These are phyloP conservation scores for Drosophila mauritiana DNA, from an alignment of 1,140 invertebrate genomes.

Conservation along the genomic window DNA sequence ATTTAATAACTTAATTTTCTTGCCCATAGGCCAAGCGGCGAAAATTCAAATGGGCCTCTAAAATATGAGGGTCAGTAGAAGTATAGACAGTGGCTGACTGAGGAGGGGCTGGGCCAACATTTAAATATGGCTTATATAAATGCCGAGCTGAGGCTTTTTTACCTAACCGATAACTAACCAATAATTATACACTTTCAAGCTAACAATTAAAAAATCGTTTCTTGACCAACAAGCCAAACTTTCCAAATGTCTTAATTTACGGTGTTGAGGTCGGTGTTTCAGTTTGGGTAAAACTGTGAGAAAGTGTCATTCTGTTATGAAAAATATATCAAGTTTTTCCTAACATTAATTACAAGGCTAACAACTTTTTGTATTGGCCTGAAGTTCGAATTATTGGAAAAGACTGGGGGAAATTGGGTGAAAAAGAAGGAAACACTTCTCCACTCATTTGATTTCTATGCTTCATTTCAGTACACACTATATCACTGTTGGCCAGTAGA, in stretches of 20 bases:
- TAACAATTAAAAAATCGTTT: slow-evolving; percentile 80
- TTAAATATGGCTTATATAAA: slow-evolving; percentile 78
- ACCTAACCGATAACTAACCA: slow-evolving; percentile 75
- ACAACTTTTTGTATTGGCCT: slow-evolving; percentile 14
- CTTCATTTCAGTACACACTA: too few species aligned
- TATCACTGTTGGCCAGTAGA: background rate
- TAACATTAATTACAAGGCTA: slow-evolving; percentile 41
- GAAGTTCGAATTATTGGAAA: background rate
- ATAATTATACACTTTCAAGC: slow-evolving; percentile 70
- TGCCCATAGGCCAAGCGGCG: slow-evolving; percentile 60
- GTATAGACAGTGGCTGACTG: slow-evolving; percentile 2
- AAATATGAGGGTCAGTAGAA: slow-evolving; percentile 26
- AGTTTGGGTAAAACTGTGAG: slow-evolving; percentile 50
- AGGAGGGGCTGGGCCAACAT: slow-evolving; percentile 19
- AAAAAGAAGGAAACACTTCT: too few species aligned
- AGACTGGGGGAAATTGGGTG: too few species aligned
- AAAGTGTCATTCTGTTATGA: slow-evolving; percentile 76
- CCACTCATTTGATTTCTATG: background rate
- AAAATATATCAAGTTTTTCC: slow-evolving; percentile 37
- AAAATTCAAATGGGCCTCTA: slow-evolving; percentile 39
- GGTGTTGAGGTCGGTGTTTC: background rate
- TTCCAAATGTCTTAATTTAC: slow-evolving; percentile 79
- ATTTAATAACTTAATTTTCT: slow-evolving; percentile 76
- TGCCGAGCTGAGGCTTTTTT: slow-evolving; percentile 44
- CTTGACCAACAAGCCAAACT: slow-evolving; percentile 60